Conservation (phyloP, 2,888 invertebrate genomes). For the Mythimna loreyi region DNA sequence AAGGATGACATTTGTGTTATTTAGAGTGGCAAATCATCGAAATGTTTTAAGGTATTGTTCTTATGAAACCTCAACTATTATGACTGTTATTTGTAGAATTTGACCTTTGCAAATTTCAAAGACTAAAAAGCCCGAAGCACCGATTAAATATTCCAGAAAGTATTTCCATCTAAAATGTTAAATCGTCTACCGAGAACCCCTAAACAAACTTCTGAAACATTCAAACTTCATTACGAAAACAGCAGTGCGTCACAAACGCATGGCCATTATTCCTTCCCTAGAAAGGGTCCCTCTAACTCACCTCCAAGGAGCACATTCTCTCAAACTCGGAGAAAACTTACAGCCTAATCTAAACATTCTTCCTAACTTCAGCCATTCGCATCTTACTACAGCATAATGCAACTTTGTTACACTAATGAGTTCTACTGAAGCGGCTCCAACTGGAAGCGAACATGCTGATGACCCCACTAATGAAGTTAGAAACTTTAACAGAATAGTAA, state of each 20-base stretch:
- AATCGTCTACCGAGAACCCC: not conserved
- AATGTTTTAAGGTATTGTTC: not conserved
- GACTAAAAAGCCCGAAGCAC: not conserved
- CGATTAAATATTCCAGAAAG: not conserved
- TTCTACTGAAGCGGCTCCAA: constrained; percentile 37
- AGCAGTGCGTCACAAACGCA: constrained; percentile 41
- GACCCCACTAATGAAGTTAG: constrained; percentile 52
- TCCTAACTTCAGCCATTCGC: constrained; percentile 58
- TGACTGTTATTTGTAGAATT: not conserved
- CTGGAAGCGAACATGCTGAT: constrained; percentile 32
- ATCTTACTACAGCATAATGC: constrained; percentile 56
- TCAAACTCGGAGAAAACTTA: constrained; percentile 50
- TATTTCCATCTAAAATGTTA: not conserved
- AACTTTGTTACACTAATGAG: constrained; percentile 59
- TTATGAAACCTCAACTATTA: not conserved
- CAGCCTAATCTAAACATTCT: constrained; percentile 59
- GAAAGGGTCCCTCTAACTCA: constrained; percentile 48
- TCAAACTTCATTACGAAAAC: constrained; percentile 39
- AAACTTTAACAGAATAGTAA: constrained; percentile 55
- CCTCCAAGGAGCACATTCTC: constrained; percentile 40
- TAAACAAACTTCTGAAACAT: constrained; percentile 6
- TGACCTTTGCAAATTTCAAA: not conserved
- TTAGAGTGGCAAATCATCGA: not conserved
- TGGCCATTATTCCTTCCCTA: constrained; percentile 38
- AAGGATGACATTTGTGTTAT: not conserved